Base-by-base conservation (phyloP, 1,140 invertebrate species). In the Zophobas morio region DNA sequence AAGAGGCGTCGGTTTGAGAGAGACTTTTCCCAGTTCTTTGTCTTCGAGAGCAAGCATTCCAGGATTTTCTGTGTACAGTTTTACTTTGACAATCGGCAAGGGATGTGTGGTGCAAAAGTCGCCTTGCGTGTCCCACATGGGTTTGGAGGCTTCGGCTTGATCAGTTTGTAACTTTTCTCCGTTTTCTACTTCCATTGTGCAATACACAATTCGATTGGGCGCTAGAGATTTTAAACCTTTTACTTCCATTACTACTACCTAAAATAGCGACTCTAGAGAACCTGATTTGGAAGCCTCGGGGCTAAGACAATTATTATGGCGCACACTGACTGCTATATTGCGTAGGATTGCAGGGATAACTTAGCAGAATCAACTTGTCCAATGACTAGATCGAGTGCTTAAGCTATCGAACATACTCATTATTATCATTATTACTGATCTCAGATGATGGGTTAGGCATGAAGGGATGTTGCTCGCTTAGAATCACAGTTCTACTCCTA, bases 121-220 rank as follows among this genome's bases (percentile, higher is more conserved):
- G 57, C 97, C 98, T 90, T 99, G 96, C 5, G 96, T 98, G 81
- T 97, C 96, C 96, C 96, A 98, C 97, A 97, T 96, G 66, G 98
- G 98, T 88, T 99, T 99, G 0, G 96, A 98, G 8, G 98, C 98
- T 89, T 99, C 98, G 1, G 98, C 98, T 88, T 99, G 98, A 89
- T 99, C 99, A 3, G 99, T 99, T 89, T 99, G 98, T 47, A 99
- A 88, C 87, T 99, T 99, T 85, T 99, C 97, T 49, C 97, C 96
- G 74, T 95, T 95, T 88, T 99, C 98, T 0, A 99, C 97, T 89
- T 99, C 98, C 99, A 99, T 99, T 34, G 98, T 99, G 87, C 99
- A 99, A 89, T 99, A 99, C 39, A 99, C 98, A 84, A 99, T 99
- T 84, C 98, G 92, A 90, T 98, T 99, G 8, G 97, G 94, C 80